Evolutionary conservation across 2,888 invertebrate genomes (phyloP), one percentile per base, ranked within the genome.

Genomic region (Drosophila demipolita): DNA sequence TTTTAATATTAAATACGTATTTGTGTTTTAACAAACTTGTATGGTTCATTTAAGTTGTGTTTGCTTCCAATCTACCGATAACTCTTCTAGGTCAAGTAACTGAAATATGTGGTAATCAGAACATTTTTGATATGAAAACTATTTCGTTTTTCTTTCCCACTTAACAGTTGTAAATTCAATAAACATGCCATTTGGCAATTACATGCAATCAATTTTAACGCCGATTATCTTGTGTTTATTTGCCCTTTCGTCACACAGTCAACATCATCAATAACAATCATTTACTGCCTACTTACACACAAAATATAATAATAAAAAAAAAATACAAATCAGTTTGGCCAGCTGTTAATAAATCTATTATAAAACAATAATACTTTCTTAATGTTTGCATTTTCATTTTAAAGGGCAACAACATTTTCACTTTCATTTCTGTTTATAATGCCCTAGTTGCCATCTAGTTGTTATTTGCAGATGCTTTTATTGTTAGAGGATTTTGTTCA

Each of bases 371-470:
- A 45, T 12, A 55, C 38, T 35, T 42, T 3, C 29, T 55, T 7
- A 42, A 26, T 49, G 62, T 62, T 36, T 59, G 63, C 63, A 63
- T 42, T 48, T 64, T 60, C 45, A 61, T 48, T 32, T 50, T 0
- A 40, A 35, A 35, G 20, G 33, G 49, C 23, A 23, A 54, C 32
- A 29, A 23, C 5, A 20, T 35, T 38, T 53, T 73, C 69, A 77
- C 67, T 83, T 83, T 85, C 71, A 20, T 49, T 59, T 50, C 11
- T 12, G 45, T 29, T 36, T 23, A 29, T 57, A 29, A 58, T 65
- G 62, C 48, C 42, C 29, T 29, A 29, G 29, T 29, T 54, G 35
- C n/a, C 32, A 40, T 55, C 15, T 78, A 50, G 48, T 60, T 52
- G 54, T 58, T 54, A 57, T 61, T 38, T 38, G n/a, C 54, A 64